These are phyloP conservation scores for Drosophila lowei DNA, from an alignment of 1,140 invertebrate species.

Conservation along the genomic window DNA sequence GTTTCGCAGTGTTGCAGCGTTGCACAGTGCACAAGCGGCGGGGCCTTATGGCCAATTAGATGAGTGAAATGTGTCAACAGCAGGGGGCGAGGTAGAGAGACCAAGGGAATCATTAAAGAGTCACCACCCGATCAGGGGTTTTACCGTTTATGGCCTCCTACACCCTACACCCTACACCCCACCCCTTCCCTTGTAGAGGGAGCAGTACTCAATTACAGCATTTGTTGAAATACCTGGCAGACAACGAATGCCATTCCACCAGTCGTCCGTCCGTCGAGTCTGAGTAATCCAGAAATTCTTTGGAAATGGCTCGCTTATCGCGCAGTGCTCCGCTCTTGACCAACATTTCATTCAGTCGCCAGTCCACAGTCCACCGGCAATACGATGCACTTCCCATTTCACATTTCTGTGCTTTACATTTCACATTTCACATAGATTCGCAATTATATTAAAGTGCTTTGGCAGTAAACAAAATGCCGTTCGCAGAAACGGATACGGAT, in stretches of 20 bases:
- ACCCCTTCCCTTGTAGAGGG: no score
- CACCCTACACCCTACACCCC: no score
- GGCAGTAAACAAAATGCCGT: constrained; percentile 46
- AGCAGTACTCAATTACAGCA: no score
- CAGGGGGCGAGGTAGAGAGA: constrained; percentile 1
- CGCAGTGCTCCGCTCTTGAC: constrained; percentile 48
- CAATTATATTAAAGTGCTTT: constrained; percentile 64
- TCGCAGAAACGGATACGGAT: constrained; percentile 35
- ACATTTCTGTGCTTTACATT: constrained; percentile 14
- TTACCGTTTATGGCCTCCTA: no score
- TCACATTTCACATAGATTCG: constrained; percentile 50
- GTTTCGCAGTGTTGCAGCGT: neutral
- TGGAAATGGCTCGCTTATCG: constrained; percentile 40
- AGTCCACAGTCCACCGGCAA: constrained; percentile 22
- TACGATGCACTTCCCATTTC: constrained; percentile 38
- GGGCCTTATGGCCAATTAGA: constrained; percentile 41
- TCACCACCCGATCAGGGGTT: constrained; percentile 14
- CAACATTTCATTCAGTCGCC: constrained; percentile 51
- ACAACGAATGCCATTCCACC: constrained; percentile 47
- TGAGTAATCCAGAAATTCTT: constrained; percentile 39
- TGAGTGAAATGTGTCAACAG: constrained; percentile 34
- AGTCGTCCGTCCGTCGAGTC: constrained; percentile 24
- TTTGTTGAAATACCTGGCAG: constrained; percentile 3
- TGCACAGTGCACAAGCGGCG: neutral
- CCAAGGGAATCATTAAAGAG: neutral